Evolutionary conservation across 2,888 invertebrate species (phyloP).

Genomic region (Eristalinus aeneus): DNA sequence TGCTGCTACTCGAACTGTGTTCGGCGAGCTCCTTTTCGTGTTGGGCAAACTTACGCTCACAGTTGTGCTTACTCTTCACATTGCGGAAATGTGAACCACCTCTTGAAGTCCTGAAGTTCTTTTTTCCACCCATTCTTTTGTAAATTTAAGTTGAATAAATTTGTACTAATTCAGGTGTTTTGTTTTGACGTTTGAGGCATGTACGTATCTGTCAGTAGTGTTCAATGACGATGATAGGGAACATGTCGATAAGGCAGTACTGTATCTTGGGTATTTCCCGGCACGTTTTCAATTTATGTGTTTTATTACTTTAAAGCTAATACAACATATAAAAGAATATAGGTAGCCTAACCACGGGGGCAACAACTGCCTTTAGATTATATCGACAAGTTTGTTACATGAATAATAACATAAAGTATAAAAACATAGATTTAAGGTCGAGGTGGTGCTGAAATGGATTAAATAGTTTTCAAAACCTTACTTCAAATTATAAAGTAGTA

Average conservation of each 20-base stretch:
- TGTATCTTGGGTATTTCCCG: background rate
- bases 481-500: no score
- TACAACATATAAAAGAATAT: no score
- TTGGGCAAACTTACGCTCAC: constrained; percentile 77
- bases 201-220: background rate
- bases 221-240: background rate
- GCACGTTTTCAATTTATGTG: no score
- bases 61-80: constrained; percentile 76
- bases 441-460: no score
- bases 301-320: no score
- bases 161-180: background rate
- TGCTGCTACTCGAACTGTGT: constrained; percentile 69
- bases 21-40: constrained; percentile 76
- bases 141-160: background rate
- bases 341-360: no score
- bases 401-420: no score
- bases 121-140: constrained; percentile 74
- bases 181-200: constrained; percentile 3
- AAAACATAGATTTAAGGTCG: no score
- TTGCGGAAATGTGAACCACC: constrained; percentile 74
- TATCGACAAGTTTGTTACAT: no score
- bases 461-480: no score
- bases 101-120: constrained; percentile 73
- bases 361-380: no score
- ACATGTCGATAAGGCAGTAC: background rate